Base-by-base conservation (phyloP, 1,140 invertebrate genomes). In the Phthorimaea operculella region DNA sequence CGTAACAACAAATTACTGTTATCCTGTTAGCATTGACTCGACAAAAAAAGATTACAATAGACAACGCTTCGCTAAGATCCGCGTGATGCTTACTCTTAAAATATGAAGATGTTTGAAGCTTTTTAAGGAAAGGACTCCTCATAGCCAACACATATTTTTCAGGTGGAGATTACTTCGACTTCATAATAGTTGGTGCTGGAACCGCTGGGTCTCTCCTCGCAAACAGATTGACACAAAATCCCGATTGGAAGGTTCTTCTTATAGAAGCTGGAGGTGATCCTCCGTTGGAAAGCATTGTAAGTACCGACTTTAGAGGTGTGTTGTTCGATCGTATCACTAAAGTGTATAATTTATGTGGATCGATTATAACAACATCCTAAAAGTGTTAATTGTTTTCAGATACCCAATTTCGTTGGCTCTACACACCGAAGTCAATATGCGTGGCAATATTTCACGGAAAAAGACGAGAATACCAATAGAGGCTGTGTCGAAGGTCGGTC, bases 261-360 rank as follows among this genome's bases (percentile, higher is more conserved):
- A 68, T 98, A 50, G 96, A 98, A 86, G 95, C 95, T 12, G 96
- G 96, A 0, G 93, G 91, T 1, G 92, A 96, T 75, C 77, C 76
- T 6, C 74, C 76, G 0, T 21, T 78, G 44, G 79, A 83, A 48
- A 72, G 69, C 50, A 67, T 83, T 57, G 77, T 83, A 58, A 70
- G 76, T 64, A 28, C 6, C 21, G n/a, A n/a, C n/a, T n/a, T n/a
- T n/a, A n/a, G n/a, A n/a, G n/a, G n/a, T n/a, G n/a, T n/a, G n/a
- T n/a, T n/a, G n/a, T n/a, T n/a, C n/a, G n/a, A n/a, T n/a, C n/a
- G n/a, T n/a, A n/a, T n/a, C n/a, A n/a, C n/a, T n/a, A n/a, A n/a
- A n/a, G n/a, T n/a, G n/a, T n/a, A n/a, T n/a, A n/a, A n/a, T n/a
- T n/a, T n/a, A n/a, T n/a, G n/a, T n/a, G n/a, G n/a, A n/a, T n/a